Evolutionary conservation across 2,888 invertebrate species (phyloP), one percentile per base, ranked within the genome.

Genomic region (Exephanes ischioxanthus): DNA sequence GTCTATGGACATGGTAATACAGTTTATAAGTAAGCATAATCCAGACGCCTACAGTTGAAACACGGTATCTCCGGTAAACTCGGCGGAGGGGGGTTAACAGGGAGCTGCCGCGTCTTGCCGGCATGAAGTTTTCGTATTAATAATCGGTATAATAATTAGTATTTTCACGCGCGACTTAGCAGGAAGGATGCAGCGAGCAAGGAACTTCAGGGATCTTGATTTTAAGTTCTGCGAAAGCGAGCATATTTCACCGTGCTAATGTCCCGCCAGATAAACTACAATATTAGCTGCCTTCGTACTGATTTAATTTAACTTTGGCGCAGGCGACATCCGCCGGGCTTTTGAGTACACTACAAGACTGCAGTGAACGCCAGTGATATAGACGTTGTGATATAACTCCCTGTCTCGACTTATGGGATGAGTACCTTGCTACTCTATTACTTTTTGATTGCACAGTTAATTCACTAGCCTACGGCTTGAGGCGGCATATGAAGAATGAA

Each of bases 261-360:
- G 94, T 94, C 92, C 90, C 92, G 90, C 91, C 91, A 94, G 94
- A 94, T 94, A 94, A 94, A 94, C 94, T 94, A 93, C 92, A 93
- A 93, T 93, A 94, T 93, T 93, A 93, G 92, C 92, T 93, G 91
- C 91, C 91, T 92, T 90, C 91, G 90, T 91, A 86, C 91, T 92
- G 93, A 94, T 94, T 94, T 94, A 94, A 94, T 94, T 94, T 94
- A 94, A 94, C 94, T 94, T 94, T 93, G 92, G 92, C 90, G 89
- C 91, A 91, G 88, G 92, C 92, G 91, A 93, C 93, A 93, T 94
- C 93, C 93, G 93, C 90, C 88, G 87, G 88, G 87, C 89, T 91
- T 90, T 90, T 85, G 81, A 83, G 80, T 63, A 73, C 55, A 80
- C 80, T 75, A 55, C 73, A 80, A 77, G 58, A 67, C 81, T 22